Conservation (phyloP, 2,888 invertebrate genomes). For the Drosophila lutescens region DNA sequence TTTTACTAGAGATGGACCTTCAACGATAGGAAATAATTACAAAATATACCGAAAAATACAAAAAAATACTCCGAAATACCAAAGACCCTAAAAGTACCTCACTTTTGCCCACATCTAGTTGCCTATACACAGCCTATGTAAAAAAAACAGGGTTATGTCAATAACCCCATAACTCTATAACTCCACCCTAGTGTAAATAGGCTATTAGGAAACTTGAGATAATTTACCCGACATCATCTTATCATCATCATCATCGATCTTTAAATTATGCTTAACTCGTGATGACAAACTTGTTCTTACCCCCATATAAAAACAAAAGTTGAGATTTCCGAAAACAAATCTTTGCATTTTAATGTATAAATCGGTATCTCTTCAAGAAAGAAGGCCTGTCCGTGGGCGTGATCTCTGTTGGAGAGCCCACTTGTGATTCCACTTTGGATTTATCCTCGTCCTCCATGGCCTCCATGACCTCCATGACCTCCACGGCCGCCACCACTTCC, state of each 20-base stretch:
- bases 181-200: too few species aligned
- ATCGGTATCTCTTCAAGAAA: neutral
- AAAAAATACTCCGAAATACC: too few species aligned
- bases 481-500: neutral
- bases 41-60: too few species aligned
- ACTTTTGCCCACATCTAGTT: too few species aligned
- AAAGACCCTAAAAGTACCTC: too few species aligned
- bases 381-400: constrained; percentile 23
- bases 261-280: neutral
- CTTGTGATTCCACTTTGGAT: neutral
- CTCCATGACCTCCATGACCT: neutral
- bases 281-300: neutral
- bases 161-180: too few species aligned
- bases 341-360: constrained; percentile 17
- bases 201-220: too few species aligned
- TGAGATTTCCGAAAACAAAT: neutral
- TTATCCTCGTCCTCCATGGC: neutral
- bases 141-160: too few species aligned
- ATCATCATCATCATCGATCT: neutral
- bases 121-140: too few species aligned
- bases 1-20: too few species aligned
- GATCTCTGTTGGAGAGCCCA: constrained; percentile 3
- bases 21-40: too few species aligned
- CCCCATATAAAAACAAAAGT: neutral
- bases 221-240: too few species aligned